Conservation (phyloP, 2,888 invertebrate genomes). For the Epirrhoe alternata region DNA sequence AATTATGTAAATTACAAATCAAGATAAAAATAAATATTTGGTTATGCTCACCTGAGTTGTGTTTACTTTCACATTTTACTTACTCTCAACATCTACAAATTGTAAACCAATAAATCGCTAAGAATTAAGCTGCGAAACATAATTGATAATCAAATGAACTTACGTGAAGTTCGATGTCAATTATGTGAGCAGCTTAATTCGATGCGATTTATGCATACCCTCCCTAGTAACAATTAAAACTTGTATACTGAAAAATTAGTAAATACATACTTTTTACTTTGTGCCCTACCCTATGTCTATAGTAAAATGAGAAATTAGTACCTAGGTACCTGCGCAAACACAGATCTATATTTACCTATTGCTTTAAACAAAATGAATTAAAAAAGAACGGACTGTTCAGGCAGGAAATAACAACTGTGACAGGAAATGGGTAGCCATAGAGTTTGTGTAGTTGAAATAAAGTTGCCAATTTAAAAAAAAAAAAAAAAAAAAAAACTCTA, state of each 20-base stretch:
- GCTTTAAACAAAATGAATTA: neutral
- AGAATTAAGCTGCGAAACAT: constrained; percentile 12
- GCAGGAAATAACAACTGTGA: too few relatives aligned
- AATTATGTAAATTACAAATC: neutral
- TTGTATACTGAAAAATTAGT: neutral
- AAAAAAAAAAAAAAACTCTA: too few relatives aligned
- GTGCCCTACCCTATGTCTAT: neutral
- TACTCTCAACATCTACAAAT: constrained; percentile 8
- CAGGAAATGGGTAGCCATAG: too few relatives aligned
- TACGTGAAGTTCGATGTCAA: constrained; percentile 1
- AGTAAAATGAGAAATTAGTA: neutral
- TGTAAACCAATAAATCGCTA: constrained; percentile 9
- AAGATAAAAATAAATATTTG: neutral
- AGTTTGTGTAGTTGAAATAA: too few relatives aligned
- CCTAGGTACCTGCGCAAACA: neutral
- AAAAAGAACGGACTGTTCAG: neutral
- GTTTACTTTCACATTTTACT: neutral
- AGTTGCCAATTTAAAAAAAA: too few relatives aligned
- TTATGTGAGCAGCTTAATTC: constrained; percentile 4
- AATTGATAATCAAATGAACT: constrained; percentile 5
- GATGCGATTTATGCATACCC: neutral
- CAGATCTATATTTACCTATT: neutral
- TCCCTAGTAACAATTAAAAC: neutral
- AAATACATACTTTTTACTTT: neutral
- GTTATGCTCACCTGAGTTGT: neutral